Evolutionary conservation across 2,797 vertebrate species (phyloP).

Genomic region (Arrhamphus sclerolepis): DNA sequence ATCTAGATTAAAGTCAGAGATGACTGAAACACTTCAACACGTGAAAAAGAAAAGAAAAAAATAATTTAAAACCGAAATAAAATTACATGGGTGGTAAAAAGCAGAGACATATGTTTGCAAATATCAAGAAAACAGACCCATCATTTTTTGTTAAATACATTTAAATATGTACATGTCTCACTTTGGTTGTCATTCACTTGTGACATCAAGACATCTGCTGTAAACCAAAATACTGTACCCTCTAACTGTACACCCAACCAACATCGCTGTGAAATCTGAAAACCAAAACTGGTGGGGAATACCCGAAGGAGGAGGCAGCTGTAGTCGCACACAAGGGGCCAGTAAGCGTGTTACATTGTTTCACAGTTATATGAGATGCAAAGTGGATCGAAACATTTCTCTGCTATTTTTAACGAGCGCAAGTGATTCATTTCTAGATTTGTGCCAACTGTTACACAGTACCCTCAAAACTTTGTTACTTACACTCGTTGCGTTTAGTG

Average conservation of each 20-base stretch:
- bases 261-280: slow-evolving; percentile 3
- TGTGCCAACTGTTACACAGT: background rate
- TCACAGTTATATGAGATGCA: slow-evolving; percentile 34
- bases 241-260: background rate
- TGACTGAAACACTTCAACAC: no score
- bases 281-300: slow-evolving; percentile 16
- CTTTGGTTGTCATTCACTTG: background rate
- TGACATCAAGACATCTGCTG: background rate
- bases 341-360: slow-evolving; percentile 19
- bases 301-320: slow-evolving; percentile 30
- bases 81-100: no score
- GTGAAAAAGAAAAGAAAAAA: no score
- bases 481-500: no score
- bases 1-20: no score
- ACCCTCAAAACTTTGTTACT: no score
- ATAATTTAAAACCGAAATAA: no score
- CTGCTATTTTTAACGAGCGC: background rate
- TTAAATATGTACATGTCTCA: background rate
- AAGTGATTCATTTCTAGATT: slow-evolving; percentile 12
- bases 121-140: background rate
- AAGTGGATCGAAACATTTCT: slow-evolving; percentile 33
- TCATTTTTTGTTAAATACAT: background rate
- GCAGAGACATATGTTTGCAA: no score
- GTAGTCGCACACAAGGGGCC: slow-evolving; percentile 22
- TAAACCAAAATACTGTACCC: background rate